Conservation (phyloP, 2,797 vertebrate genomes). For the Sebastes minor region DNA sequence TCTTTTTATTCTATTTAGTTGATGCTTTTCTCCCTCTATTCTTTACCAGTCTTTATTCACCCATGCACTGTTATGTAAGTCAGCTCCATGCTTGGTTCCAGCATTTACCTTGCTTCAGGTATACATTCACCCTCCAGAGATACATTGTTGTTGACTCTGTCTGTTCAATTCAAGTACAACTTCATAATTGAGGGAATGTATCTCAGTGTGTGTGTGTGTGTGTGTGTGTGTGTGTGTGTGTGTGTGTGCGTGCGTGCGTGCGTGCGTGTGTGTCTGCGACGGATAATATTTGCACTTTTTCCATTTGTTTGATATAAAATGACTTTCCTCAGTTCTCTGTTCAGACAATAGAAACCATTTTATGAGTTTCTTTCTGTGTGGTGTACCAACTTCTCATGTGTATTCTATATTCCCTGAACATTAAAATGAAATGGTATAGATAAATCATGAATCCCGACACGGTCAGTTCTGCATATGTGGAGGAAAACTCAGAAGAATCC, state of each 20-base stretch:
- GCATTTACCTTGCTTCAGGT: neutral
- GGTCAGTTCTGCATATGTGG: neutral
- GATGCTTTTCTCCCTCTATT: neutral
- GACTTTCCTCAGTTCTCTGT: neutral
- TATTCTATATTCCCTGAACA: neutral
- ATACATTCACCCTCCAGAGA: neutral
- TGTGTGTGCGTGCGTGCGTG: neutral
- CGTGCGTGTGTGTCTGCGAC: neutral
- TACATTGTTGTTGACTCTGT: neutral
- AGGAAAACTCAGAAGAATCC: neutral
- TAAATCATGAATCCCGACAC: neutral
- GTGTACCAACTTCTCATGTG: neutral
- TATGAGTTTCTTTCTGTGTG: neutral
- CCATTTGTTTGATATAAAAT: neutral
- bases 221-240: neutral
- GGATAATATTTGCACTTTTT: neutral
- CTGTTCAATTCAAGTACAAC: neutral
- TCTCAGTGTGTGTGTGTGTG: neutral
- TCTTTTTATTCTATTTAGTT: neutral
- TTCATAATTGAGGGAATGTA: neutral
- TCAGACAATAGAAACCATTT: neutral
- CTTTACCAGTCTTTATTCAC: neutral
- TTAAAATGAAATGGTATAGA: neutral
- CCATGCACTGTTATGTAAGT: neutral
- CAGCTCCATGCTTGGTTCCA: neutral